phyloP scores from a whole-genome alignment of 2,113 vertebrate species.

The Pseudorasbora parva region DNA sequence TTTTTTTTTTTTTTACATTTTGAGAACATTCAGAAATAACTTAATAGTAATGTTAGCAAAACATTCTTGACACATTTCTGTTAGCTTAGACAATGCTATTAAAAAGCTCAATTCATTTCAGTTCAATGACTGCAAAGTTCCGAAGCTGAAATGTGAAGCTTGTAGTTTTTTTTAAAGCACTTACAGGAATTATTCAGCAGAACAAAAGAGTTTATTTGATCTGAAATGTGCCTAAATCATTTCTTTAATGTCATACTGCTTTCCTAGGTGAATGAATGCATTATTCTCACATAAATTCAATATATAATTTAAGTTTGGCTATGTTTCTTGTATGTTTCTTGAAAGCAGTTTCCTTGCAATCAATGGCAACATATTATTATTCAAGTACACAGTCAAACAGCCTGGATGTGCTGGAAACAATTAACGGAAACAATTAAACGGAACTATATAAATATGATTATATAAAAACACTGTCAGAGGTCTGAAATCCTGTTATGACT shows the following conservation, averaged over 20 bases:
- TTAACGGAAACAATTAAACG: slow-evolving; percentile 13
- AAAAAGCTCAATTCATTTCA: too few relatives aligned
- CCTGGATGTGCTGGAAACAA: slow-evolving; percentile 6
- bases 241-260: neutral
- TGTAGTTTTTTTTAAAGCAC: neutral
- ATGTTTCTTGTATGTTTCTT: neutral
- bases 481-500: slow-evolving; percentile 25
- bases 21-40: too few relatives aligned
- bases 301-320: neutral
- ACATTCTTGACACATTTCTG: too few relatives aligned
- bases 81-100: too few relatives aligned
- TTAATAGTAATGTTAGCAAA: too few relatives aligned
- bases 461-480: slow-evolving; percentile 10
- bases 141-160: neutral
- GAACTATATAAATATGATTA: slow-evolving; percentile 7
- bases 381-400: slow-evolving; percentile 3
- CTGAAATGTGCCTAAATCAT: slow-evolving; percentile 30
- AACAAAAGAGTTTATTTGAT: neutral
- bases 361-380: neutral
- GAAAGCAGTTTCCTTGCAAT: neutral
- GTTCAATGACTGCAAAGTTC: too few relatives aligned
- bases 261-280: too few relatives aligned
- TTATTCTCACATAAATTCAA: neutral
- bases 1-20: too few relatives aligned
- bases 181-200: neutral